These are phyloP conservation scores for Aphaenogaster rudis DNA, from an alignment of 1,140 invertebrate genomes.

Conservation along the genomic window DNA sequence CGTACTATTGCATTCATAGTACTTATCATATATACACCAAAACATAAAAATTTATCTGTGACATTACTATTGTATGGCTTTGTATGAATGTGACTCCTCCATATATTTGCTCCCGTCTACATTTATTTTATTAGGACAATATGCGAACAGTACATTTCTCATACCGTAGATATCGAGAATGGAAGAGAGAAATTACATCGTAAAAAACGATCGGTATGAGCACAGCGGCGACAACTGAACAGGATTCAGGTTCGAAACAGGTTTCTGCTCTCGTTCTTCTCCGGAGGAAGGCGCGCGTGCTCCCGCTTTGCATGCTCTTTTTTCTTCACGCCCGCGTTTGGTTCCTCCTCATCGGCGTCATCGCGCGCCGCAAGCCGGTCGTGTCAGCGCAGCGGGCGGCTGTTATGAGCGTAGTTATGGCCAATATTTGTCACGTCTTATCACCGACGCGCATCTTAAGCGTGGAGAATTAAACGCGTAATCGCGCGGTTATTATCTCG, in stretches of 20 bases:
- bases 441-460: slow-evolving; percentile 81
- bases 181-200: slow-evolving; percentile 39
- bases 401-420: slow-evolving; percentile 80
- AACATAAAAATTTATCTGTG: background rate
- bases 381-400: slow-evolving; percentile 77
- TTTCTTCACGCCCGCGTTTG: slow-evolving; percentile 22
- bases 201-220: slow-evolving; percentile 39
- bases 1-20: background rate
- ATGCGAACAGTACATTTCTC: background rate
- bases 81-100: background rate
- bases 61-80: background rate
- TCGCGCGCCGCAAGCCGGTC: slow-evolving; percentile 61
- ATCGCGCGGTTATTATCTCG: slow-evolving; percentile 84
- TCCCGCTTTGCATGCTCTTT: background rate
- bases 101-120: background rate
- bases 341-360: slow-evolving; percentile 47
- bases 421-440: slow-evolving; percentile 85
- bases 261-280: slow-evolving; percentile 68
- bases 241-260: slow-evolving; percentile 73
- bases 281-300: slow-evolving; percentile 48
- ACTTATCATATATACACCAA: background rate
- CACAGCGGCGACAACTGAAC: slow-evolving; percentile 65
- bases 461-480: slow-evolving; percentile 83
- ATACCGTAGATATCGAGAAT: background rate
- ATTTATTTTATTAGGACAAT: slow-evolving; percentile 3